phyloP scores from a whole-genome alignment of 2,797 vertebrate species.

The Varecia variegata region DNA sequence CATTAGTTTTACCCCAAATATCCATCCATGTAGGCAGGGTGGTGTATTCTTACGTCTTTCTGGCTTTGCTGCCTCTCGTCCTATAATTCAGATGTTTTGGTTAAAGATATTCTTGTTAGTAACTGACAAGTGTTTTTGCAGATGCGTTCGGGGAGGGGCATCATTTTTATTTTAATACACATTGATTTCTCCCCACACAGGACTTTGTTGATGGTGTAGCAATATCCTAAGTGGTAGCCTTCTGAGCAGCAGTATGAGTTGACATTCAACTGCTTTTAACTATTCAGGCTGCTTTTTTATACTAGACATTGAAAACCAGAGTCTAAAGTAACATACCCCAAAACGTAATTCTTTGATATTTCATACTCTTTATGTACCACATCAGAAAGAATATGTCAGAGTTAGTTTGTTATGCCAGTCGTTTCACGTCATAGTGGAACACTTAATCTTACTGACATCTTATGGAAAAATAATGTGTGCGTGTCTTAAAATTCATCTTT shows the following conservation, averaged over 20 bases:
- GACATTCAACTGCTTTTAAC: conserved; percentile 45
- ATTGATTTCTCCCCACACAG: neutral
- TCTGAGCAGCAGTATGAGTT: conserved; percentile 35
- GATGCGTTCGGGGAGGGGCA: neutral
- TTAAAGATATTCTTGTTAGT: neutral
- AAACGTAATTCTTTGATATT: neutral
- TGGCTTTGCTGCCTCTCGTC: neutral
- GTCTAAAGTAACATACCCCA: conserved; percentile 18
- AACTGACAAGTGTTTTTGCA: conserved; percentile 65
- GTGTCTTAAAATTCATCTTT: conserved; percentile 37
- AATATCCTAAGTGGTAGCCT: conserved; percentile 31
- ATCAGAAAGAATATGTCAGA: neutral
- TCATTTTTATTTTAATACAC: conserved; percentile 1
- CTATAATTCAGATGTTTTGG: neutral
- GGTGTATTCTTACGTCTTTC: neutral
- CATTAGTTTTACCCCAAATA: neutral
- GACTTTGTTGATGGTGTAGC: neutral
- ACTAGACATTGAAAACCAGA: conserved; percentile 37
- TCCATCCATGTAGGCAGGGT: neutral
- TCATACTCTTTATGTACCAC: neutral
- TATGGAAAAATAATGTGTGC: neutral
- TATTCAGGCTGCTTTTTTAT: conserved; percentile 51
- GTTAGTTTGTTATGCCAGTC: conserved; percentile 16
- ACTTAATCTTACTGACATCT: conserved; percentile 10
- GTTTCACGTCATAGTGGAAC: conserved; percentile 24